Base-by-base conservation (phyloP, 37 sponge, comb jelly and placozoan species). In the Dysidea cf. avara region DNA sequence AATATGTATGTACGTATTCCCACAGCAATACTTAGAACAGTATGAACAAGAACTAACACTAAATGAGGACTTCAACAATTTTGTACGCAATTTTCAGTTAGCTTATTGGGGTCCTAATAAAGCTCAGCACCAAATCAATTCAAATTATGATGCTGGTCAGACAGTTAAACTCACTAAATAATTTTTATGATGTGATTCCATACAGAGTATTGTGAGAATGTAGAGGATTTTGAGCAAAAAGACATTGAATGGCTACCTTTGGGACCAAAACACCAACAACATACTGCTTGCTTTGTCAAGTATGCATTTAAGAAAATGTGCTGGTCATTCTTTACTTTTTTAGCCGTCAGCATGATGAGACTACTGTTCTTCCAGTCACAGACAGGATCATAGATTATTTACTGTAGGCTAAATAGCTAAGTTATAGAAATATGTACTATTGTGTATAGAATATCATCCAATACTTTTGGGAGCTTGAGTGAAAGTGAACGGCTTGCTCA, bases 91-190 rank as follows among this genome's bases (percentile, higher is more conserved):
- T 56, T 86, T 53, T 47, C 60, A 80, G 53, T 50, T 36, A 0
- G 70, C 81, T 7, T 80, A 75, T 56, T 36, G 75, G 31, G 87
- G 87, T 13, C 80, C 62, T 20, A 86, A 86, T 50, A 80, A 75
- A n/a, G 60, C 70, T 14, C 56, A 61, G 21, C 60, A 48, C 35
- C 80, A 79, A 52, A 50, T 79, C 4, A 54, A n/a, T 11, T 53
- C 58, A 43, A 55, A 32, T 9, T 43, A 43, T 43, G 46, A 43
- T 9, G 9, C 46, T n/a, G n/a, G n/a, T n/a, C n/a, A n/a, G n/a
- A n/a, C n/a, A n/a, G n/a, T n/a, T n/a, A n/a, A n/a, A n/a, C n/a
- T n/a, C n/a, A n/a, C 46, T 43, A 9, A 5, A 43, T 43, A 9
- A 43, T 12, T 43, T 43, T 43, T 12, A 43, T 43, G 9, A 9